A percentile compares a stretch with the other conserved stretches of the same genome.
Evolutionary conservation across 2,113 vertebrate genomes (phyloP).

Genomic region (Nymphicus hollandicus): DNA sequence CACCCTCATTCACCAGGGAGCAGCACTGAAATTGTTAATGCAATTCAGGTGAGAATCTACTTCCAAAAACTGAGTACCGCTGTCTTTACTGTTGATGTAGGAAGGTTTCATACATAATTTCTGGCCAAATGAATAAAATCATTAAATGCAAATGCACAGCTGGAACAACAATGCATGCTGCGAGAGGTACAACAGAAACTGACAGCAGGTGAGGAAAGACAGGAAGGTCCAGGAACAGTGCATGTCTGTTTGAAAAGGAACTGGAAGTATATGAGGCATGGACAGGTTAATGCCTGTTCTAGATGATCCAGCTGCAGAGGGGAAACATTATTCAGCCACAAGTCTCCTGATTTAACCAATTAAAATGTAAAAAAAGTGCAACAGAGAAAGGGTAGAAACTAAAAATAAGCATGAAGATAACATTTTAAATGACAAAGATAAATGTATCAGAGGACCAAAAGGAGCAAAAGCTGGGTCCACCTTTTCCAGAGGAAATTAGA

Average conservation of each 20-base stretch:
- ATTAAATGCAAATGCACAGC: conserved; percentile 4
- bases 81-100: background rate
- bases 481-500: background rate
- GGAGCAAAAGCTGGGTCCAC: background rate
- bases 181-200: background rate
- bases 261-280: conserved; percentile 14
- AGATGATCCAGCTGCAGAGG: background rate
- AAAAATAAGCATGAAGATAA: background rate
- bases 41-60: background rate
- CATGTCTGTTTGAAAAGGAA: conserved; percentile 24
- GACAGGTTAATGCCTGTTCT: background rate
- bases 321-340: conserved; percentile 23
- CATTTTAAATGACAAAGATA: background rate
- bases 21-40: background rate
- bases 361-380: background rate
- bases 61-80: background rate
- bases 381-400: background rate
- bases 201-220: conserved; percentile 16
- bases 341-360: background rate
- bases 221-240: background rate
- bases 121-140: background rate
- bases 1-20: background rate
- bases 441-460: background rate
- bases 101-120: background rate
- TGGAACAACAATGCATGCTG: background rate